Base-by-base conservation (phyloP, 1,140 invertebrate genomes). In the Eumeta japonica region DNA sequence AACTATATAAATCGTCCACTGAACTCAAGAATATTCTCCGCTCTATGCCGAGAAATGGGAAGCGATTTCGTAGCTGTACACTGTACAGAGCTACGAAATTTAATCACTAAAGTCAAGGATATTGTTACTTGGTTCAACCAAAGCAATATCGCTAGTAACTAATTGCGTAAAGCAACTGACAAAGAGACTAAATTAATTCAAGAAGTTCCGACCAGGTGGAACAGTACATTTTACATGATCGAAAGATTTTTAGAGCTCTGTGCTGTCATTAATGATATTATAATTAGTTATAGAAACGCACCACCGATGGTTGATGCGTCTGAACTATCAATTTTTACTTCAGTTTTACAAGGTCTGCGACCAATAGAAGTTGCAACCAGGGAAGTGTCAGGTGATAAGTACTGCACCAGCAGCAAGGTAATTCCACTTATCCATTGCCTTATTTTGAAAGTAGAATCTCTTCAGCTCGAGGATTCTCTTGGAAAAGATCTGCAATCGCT, bases 321-420 rank as follows among this genome's bases (percentile, higher is more conserved):
- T 17, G 62, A 73, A 53, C 27, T 68, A 28, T 39, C 43, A 7
- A 46, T 57, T 35, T 4, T 63, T 9, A 44, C 50, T 39, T 54
- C 36, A 2, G 19, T 70, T 28, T 30, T 62, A 27, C 14, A 35
- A 10, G 13, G 73, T n/a, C 37, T 75, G 28, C 35, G 55, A 35
- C 60, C 59, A 0, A 13, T 71, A 2, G 59, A 67, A 52, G 52
- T 50, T 37, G 63, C 58, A 3, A 76, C 62, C 1, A 67, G 50
- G 24, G 63, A 71, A 55, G 43, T 75, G 1, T 71, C 62, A 16
- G 62, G 58, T 1, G 60, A 71, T 48, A 56, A 60, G 37, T 75
- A 75, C 44, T 58, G 53, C 24, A 58, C 71, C 10, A 60, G 51
- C 11, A 66, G 65, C 30, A 63, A 63, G 37, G 38, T 68, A 1